Conservation (phyloP, 2,113 vertebrate genomes). For the Gymnarchus niloticus region DNA sequence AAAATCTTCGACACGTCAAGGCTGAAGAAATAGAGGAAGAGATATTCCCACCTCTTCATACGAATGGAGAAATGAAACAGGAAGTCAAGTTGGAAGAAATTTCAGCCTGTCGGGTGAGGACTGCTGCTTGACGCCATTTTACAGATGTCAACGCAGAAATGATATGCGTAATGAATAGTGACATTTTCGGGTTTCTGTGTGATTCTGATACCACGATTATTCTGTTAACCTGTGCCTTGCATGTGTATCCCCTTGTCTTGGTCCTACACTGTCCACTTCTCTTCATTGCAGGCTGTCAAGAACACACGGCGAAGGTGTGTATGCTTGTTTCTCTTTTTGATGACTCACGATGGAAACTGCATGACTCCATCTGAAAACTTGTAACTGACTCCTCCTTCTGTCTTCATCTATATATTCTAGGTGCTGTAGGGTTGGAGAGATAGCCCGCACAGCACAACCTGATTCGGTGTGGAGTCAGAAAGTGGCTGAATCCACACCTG, state of each 20-base stretch:
- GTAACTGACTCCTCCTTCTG: neutral
- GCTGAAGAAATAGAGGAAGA: conserved; percentile 7
- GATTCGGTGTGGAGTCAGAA: neutral
- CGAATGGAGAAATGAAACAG: neutral
- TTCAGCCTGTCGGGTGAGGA: neutral
- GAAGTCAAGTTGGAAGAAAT: neutral
- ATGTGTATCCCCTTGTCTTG: neutral
- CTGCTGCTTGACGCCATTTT: neutral
- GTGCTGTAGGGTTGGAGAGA: neutral
- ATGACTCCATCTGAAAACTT: neutral
- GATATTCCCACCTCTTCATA: neutral
- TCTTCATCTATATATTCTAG: neutral
- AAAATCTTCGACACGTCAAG: neutral
- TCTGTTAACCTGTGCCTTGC: neutral
- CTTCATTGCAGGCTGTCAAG: conserved; percentile 14
- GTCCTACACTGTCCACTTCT: neutral
- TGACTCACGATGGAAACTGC: neutral
- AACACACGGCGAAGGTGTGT: neutral
- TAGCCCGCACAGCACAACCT: neutral
- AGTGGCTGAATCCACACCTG: neutral
- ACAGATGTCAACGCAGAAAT: neutral
- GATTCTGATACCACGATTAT: neutral
- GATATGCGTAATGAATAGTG: no score
- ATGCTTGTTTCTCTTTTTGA: neutral
- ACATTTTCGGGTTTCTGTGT: neutral